Evolutionary conservation across 92 coral and sea anemone genomes (phyloP), one percentile per base, ranked within the genome.

Genomic region (Metridium senile): DNA sequence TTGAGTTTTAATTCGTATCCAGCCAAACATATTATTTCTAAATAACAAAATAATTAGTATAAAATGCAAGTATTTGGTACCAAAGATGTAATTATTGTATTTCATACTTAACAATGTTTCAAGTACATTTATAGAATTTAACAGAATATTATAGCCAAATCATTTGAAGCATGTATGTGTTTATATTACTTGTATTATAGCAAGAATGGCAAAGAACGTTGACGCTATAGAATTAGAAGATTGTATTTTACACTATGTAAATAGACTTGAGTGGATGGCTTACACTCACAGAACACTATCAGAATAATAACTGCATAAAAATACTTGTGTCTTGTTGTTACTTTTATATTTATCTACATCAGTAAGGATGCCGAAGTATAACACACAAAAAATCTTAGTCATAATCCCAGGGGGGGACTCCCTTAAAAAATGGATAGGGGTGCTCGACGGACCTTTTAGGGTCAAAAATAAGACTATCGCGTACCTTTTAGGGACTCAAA

Each of bases 191-290:
- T 62, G 64, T 62, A 29, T 30, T 58, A 29, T 71, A 31, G 76
- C 47, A 33, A 51, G 65, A 71, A 71, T 52, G 65, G 64, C 54
- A 54, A 71, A 20, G 76, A 62, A 58, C 76, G 23, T 71, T 30
- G 13, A 73, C 3, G 68, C 63, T 57, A 31, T 31, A 72, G 25
- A 73, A 73, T 57, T 73, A 57, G 63, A 58, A 73, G 21, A 32
- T 39, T 73, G 66, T 73, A 73, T 71, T 71, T 51, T 58, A 73
- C 78, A 73, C 53, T 71, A 45, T 73, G 78, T 73, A 58, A 62
- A 73, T 57, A 73, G 53, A 21, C 54, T 58, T 73, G 67, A 73
- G 78, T 63, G 69, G 18, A 59, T 71, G 78, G 27, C 53, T 58
- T 58, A 32, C 22, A 58, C 33, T 73, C 78, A 9, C 30, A 51